Evolutionary conservation across 2,888 invertebrate species (phyloP).

Genomic region (Hirtodrosophila alboralis): DNA sequence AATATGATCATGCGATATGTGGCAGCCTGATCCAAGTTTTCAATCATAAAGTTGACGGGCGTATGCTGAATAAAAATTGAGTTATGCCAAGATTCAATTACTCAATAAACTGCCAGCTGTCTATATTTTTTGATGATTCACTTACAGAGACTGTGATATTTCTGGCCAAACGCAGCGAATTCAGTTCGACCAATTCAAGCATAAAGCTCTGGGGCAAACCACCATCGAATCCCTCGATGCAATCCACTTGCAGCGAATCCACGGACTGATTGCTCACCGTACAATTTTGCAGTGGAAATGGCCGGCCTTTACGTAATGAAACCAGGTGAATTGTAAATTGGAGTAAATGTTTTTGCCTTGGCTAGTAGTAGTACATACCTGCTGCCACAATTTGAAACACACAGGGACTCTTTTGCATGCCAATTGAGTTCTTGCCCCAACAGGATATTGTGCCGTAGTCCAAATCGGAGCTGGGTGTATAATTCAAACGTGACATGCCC

Average conservation of each 20-base stretch:
- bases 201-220: constrained; percentile 94
- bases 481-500: constrained; percentile 88
- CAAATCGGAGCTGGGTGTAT: constrained; percentile 93
- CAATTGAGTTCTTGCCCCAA: constrained; percentile 93
- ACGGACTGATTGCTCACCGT: constrained; percentile 94
- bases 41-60: constrained; percentile 82
- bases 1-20: constrained; percentile 93
- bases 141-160: constrained; percentile 83
- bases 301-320: constrained; percentile 88
- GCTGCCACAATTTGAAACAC: constrained; percentile 94
- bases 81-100: constrained; percentile 59
- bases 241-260: constrained; percentile 93
- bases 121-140: constrained; percentile 4
- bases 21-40: constrained; percentile 89
- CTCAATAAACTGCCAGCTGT: no score
- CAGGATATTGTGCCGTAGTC: constrained; percentile 95
- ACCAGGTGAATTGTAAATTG: no score
- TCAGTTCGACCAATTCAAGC: constrained; percentile 91
- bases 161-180: constrained; percentile 85
- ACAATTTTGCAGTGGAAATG: constrained; percentile 94
- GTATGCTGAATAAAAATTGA: constrained; percentile 73
- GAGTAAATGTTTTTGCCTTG: no score
- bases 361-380: constrained; percentile 85
- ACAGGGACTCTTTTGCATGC: constrained; percentile 92
- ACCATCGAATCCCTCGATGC: constrained; percentile 94